Conservation (phyloP, 1,140 invertebrate species). For the Mya arenaria region DNA sequence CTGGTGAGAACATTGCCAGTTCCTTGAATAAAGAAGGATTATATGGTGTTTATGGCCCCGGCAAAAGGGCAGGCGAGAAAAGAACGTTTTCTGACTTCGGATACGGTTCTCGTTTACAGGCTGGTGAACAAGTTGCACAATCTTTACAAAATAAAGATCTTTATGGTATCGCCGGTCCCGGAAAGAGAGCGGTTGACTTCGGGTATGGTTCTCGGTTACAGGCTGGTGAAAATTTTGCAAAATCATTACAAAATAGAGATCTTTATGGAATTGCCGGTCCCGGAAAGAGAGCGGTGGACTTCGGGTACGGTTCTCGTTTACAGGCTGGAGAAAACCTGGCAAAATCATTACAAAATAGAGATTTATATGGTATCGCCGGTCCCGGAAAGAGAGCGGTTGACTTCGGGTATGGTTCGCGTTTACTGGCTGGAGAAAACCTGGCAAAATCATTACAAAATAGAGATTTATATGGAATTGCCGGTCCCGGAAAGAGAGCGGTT, state of each 20-base stretch:
- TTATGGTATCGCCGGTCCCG: not conserved
- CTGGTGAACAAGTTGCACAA: not conserved
- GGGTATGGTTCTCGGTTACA: not conserved
- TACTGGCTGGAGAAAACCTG: slow-evolving; percentile 2
- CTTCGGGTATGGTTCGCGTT: slow-evolving; percentile 5
- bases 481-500: slow-evolving; percentile 1
- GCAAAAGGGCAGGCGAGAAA: not conserved
- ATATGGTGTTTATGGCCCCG: slow-evolving; percentile 17
- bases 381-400: no score
- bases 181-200: not conserved
- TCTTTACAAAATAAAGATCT: not conserved
- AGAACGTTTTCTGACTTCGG: not conserved
- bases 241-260: no score
- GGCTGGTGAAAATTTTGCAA: not conserved
- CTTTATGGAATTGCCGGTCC: no score
- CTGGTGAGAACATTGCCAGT: not conserved
- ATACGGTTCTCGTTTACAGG: not conserved
- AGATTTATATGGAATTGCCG: not conserved
- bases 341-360: no score
- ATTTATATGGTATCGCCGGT: no score
- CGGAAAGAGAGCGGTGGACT: no score
- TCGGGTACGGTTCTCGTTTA: no score
- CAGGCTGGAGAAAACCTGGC: no score
- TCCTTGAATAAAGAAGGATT: not conserved
- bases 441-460: not conserved